Evolutionary conservation across 2,888 invertebrate genomes (phyloP).

Genomic region (Mactromeris polynyma): DNA sequence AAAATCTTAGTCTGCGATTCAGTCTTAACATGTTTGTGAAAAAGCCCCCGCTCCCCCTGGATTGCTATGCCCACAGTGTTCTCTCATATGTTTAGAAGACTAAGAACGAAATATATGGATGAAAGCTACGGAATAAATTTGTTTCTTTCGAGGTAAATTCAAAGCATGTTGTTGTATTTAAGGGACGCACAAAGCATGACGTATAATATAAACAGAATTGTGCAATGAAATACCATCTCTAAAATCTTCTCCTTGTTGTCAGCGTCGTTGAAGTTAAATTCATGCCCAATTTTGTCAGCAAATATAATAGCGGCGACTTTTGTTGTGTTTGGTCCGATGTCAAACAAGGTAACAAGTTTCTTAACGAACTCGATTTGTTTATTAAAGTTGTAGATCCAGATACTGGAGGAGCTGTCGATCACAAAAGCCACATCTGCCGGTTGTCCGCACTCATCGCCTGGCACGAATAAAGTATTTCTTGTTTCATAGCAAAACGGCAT

Average conservation of each 20-base stretch:
- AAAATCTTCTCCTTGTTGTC: not conserved
- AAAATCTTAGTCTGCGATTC: no score
- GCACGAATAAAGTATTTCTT: not conserved
- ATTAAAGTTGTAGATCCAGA: slow-evolving; percentile 43
- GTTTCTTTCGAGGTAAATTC: no score
- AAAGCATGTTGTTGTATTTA: no score
- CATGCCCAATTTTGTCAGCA: slow-evolving; percentile 6
- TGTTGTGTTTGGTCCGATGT: slow-evolving; percentile 41
- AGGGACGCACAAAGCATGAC: no score
- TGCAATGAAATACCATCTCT: not conserved
- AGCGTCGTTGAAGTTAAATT: slow-evolving; percentile 38
- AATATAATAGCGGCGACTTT: slow-evolving; percentile 56
- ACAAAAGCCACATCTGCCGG: slow-evolving; percentile 57
- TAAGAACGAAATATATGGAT: no score
- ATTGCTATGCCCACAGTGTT: no score
- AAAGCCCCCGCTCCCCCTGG: no score
- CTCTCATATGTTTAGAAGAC: no score
- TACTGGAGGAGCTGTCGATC: slow-evolving; percentile 63
- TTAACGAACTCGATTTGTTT: slow-evolving; percentile 51
- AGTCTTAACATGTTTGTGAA: no score
- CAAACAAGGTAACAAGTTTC: slow-evolving; percentile 41
- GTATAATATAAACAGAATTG: not conserved
- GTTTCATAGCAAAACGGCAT: no score
- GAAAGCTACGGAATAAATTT: no score
- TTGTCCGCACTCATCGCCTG: slow-evolving; percentile 44